A percentile compares a stretch with the other conserved stretches of the same genome.
Conservation (phyloP, 2,888 invertebrate species). For the Eupsilia transversa region DNA sequence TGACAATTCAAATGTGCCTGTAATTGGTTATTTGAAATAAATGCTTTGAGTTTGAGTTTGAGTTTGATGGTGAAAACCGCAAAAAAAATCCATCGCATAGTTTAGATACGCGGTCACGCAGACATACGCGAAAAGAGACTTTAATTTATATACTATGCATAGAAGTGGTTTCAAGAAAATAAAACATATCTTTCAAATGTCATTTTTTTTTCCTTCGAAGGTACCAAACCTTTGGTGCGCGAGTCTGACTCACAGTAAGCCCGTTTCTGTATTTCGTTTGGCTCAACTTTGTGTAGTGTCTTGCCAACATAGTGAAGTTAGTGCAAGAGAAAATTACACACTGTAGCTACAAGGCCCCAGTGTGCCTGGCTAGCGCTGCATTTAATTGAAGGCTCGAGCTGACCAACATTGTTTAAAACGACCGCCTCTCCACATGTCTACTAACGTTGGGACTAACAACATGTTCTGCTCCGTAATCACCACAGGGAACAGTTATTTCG, state of each 20-base stretch:
- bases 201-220: neutral
- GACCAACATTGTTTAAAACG: conserved; percentile 67
- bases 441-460: conserved; percentile 26
- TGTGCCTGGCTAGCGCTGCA: conserved; percentile 63
- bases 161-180: neutral
- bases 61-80: neutral
- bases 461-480: conserved; percentile 37
- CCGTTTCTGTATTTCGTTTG: neutral
- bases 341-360: conserved; percentile 32
- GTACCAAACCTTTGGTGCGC: neutral
- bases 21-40: too few species aligned
- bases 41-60: too few species aligned
- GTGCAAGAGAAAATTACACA: conserved; percentile 56
- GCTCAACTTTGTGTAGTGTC: conserved; percentile 2
- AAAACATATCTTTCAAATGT: neutral
- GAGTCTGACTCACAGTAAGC: neutral
- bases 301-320: conserved; percentile 41
- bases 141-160: neutral
- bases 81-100: neutral
- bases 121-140: neutral
- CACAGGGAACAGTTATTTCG: conserved; percentile 3
- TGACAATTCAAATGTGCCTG: too few species aligned
- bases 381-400: conserved; percentile 69
- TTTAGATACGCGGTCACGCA: neutral
- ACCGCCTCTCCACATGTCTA: conserved; percentile 43